These are phyloP conservation scores for Oxygymnocypris stewartii DNA, from an alignment of 2,113 vertebrate genomes.

Conservation along the genomic window DNA sequence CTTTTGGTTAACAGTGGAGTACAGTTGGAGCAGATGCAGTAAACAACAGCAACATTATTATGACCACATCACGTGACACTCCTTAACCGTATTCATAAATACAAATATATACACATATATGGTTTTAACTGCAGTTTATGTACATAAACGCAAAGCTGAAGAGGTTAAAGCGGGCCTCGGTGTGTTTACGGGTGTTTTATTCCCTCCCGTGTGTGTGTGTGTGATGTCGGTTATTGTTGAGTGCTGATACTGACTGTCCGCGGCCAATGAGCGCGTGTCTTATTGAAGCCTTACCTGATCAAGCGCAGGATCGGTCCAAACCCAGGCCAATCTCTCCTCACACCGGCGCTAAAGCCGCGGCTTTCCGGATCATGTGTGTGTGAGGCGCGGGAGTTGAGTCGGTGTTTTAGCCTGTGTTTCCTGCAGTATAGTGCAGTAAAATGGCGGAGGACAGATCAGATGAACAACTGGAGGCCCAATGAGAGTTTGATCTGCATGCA, in stretches of 20 bases:
- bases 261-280: conserved; percentile 80
- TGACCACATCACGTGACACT: background rate
- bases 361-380: background rate
- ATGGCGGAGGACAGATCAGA: conserved; percentile 36
- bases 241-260: conserved; percentile 74
- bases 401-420: conserved; percentile 10
- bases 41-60: background rate
- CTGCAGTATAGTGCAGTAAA: background rate
- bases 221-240: conserved; percentile 66
- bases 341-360: conserved; percentile 4
- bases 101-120: background rate
- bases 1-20: background rate
- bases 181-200: background rate
- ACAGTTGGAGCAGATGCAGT: conserved; percentile 4
- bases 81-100: background rate
- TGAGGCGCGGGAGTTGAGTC: background rate
- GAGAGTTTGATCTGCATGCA: conserved; percentile 5
- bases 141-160: background rate
- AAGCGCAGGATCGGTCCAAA: conserved; percentile 44
- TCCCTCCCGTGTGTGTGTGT: conserved; percentile 52
- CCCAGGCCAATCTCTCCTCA: conserved; percentile 37
- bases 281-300: conserved; percentile 78
- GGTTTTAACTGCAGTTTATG: background rate
- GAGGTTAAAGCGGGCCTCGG: background rate
- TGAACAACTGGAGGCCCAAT: conserved; percentile 25